Conservation (phyloP, 2,797 vertebrate species). For the Halcyon leucocephala region DNA sequence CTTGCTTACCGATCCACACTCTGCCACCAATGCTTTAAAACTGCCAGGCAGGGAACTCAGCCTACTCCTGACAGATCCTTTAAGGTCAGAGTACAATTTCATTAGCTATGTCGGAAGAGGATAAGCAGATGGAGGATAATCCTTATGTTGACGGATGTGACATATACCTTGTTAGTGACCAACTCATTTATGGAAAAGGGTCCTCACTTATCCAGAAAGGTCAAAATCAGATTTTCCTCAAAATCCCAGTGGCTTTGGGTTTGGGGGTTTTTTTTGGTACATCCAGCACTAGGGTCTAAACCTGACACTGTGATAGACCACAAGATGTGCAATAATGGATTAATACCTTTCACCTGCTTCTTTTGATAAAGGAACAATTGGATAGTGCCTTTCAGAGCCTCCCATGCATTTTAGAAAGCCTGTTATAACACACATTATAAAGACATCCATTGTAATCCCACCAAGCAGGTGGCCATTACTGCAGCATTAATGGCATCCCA, state of each 20-base stretch:
- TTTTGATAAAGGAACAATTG: background rate
- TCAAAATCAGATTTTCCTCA: conserved; percentile 4
- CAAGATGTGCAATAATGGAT: background rate
- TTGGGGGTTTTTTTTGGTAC: background rate
- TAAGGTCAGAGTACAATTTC: conserved; percentile 6
- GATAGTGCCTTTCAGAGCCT: background rate
- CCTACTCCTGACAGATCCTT: background rate
- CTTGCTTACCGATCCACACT: background rate
- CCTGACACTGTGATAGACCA: background rate
- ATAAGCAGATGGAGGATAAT: conserved; percentile 28
- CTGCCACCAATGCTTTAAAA: background rate
- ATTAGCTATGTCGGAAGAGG: background rate
- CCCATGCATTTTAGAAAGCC: background rate
- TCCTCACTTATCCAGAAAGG: background rate
- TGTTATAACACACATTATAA: background rate
- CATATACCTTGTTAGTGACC: conserved; percentile 24
- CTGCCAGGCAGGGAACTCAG: background rate
- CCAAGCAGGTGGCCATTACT: background rate
- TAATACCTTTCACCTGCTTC: background rate
- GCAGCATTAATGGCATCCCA: background rate
- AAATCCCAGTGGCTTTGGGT: background rate
- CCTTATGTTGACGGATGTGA: background rate
- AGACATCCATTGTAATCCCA: background rate
- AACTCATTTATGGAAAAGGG: background rate
- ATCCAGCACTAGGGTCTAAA: background rate